Evolutionary conservation across 2,888 invertebrate genomes (phyloP).

Genomic region (Epiblema foenella): DNA sequence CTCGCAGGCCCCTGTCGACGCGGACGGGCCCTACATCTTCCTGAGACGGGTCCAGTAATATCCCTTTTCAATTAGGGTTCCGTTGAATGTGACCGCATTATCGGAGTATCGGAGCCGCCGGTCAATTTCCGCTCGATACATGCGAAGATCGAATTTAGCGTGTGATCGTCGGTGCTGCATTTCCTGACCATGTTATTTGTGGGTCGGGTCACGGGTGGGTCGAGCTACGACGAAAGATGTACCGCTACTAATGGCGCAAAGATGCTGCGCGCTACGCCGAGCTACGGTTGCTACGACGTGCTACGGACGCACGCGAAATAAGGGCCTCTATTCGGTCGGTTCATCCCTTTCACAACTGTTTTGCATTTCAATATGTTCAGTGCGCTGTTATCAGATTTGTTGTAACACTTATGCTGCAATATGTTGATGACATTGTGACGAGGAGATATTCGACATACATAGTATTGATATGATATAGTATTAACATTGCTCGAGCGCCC

Average conservation of each 20-base stretch:
- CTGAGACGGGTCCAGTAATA: not conserved
- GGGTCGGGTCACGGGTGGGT: not conserved
- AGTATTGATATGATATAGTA: too few relatives aligned
- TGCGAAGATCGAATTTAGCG: not conserved
- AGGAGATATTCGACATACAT: too few relatives aligned
- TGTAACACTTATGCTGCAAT: too few relatives aligned
- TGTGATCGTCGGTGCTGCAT: not conserved
- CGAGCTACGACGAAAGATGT: not conserved
- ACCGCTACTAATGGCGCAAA: too few relatives aligned
- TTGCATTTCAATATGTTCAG: too few relatives aligned
- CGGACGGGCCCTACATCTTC: not conserved
- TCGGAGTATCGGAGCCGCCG: not conserved
- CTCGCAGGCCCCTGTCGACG: not conserved
- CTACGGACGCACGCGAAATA: not conserved
- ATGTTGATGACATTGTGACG: too few relatives aligned
- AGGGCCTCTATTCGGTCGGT: not conserved
- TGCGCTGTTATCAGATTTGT: not conserved
- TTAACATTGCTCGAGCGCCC: too few relatives aligned
- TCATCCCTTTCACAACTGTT: too few relatives aligned
- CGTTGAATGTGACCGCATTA: not conserved
- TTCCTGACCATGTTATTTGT: not conserved
- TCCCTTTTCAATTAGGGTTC: constrained; percentile 9
- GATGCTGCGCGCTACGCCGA: not conserved
- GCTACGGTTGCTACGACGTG: not conserved
- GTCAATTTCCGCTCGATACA: not conserved